Base-by-base conservation (phyloP, 2,797 vertebrate genomes). In the Malacoctenus gilli region DNA sequence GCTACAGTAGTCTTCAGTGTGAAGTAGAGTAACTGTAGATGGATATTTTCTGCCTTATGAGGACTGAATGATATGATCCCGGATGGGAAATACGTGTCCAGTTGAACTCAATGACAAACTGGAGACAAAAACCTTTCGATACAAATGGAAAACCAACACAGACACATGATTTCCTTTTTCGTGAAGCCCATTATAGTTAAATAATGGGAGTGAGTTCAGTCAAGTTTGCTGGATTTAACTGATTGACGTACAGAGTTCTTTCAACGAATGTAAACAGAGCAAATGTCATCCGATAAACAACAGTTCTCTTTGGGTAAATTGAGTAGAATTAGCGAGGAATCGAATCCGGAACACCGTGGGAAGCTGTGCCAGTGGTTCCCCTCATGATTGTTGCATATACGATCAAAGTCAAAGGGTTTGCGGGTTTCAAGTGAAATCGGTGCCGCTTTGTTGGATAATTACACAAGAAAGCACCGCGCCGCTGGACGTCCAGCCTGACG, bases 1-100 rank as follows among this genome's bases (percentile, higher is more conserved):
- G 47, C 40, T 57, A 65, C 47, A 37, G 39, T 54, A 44, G 70
- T 76, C 72, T 77, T 79, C 75, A 83, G 68, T 78, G 61, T 77
- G 72, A 82, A 79, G 72, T 77, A 68, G 67, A 37, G 47, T 46
- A 58, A 79, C 42, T 15, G 48, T 35, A 49, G 13, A 57, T 21
- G 32, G 35, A 61, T 35, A 54, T 73, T 53, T 69, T 67, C 34
- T 59, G 48, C 53, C 78, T 56, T 10, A 70, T 19, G 30, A 54
- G 30, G 21, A 32, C 40, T 61, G 48, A 54, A 72, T 51, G n/a
- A 34, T 44, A 22, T 11, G 20, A 59, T 5, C 1, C 14, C 10
- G 12, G 11, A 46, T 41, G 59, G 46, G 30, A 57, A 36, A 35
- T 25, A 47, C 20, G 15, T 14, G 14, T 14, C 18, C 25, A 20